phyloP scores from a whole-genome alignment of 2,797 vertebrate species.

The Sciurus carolinensis region DNA sequence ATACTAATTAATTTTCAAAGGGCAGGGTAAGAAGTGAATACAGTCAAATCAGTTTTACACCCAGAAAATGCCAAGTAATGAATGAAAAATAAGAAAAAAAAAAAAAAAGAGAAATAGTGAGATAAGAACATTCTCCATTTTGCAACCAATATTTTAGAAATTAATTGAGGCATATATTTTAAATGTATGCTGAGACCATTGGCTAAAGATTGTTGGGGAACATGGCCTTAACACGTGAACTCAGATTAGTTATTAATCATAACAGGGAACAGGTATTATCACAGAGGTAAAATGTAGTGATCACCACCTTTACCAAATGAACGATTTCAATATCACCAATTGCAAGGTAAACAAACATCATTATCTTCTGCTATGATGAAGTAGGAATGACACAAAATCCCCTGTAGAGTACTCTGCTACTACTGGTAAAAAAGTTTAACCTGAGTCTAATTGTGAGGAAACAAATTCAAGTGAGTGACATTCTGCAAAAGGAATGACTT shows the following conservation, averaged over 20 bases:
- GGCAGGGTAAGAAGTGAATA: not conserved
- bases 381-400: not conserved
- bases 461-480: not conserved
- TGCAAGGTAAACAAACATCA: constrained; percentile 1
- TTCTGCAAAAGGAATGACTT: constrained; percentile 27
- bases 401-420: not conserved
- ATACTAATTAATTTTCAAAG: constrained; percentile 49
- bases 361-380: not conserved
- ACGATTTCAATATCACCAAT: not conserved
- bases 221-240: not conserved
- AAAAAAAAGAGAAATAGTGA: not conserved
- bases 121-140: not conserved
- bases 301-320: not conserved
- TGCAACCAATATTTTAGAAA: not conserved
- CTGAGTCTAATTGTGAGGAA: not conserved
- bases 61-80: constrained; percentile 15
- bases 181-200: not conserved
- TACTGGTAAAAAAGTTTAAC: not conserved
- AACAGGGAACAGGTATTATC: not conserved
- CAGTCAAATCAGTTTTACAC: not conserved
- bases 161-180: not conserved
- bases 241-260: constrained; percentile 16
- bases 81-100: not conserved
- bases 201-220: not conserved
- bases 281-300: not conserved